phyloP scores from a whole-genome alignment of 2,113 vertebrate species.

The Rhynchomys soricoides region DNA sequence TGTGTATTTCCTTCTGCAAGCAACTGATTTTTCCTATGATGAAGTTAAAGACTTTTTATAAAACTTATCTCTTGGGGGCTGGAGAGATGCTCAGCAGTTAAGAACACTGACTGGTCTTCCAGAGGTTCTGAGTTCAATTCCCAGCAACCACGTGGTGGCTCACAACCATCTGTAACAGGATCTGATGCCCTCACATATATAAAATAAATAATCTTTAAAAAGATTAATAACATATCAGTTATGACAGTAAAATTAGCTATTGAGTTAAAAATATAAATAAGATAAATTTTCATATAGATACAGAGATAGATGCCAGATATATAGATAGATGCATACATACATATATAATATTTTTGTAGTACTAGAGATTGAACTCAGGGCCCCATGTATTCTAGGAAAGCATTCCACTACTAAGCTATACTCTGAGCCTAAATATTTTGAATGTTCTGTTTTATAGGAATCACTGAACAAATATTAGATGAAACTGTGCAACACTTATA shows the following conservation, averaged over 20 bases:
- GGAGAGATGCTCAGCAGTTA: too few relatives aligned
- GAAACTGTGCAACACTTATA: neutral
- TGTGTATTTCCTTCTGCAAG: conserved; percentile 17
- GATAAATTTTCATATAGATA: neutral
- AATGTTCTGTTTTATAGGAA: neutral
- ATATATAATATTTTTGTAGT: neutral
- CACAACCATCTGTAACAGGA: too few relatives aligned
- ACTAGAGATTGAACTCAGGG: neutral
- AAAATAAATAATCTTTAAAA: too few relatives aligned
- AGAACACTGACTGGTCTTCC: too few relatives aligned
- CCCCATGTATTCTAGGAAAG: neutral
- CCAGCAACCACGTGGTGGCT: too few relatives aligned
- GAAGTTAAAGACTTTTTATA: neutral
- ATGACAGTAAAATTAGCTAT: neutral
- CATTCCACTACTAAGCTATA: neutral
- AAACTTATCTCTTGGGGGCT: neutral
- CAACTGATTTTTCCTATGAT: neutral
- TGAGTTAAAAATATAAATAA: conserved; percentile 39
- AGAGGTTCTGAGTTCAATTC: too few relatives aligned
- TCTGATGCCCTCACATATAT: too few relatives aligned
- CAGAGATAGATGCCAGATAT: neutral
- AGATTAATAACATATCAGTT: neutral
- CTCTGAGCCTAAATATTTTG: neutral
- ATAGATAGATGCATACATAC: neutral
- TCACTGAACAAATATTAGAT: conserved; percentile 17